A percentile compares a stretch with the other conserved stretches of the same genome.
phyloP scores from a whole-genome alignment of 2,888 invertebrate species.

The Epinotia brunnichana region DNA sequence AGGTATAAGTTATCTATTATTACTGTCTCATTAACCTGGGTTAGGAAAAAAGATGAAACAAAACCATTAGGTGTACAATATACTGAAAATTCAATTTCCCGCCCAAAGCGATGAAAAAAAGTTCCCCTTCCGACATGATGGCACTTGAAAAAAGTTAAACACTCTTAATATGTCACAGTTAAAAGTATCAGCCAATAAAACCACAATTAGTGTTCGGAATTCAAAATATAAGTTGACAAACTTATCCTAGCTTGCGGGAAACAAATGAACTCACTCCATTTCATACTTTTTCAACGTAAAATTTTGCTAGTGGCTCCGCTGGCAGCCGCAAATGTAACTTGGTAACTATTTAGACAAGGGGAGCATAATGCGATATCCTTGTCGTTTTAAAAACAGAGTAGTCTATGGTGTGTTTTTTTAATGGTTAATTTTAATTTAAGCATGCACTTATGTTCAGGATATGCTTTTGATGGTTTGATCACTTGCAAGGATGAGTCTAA shows the following conservation, averaged over 20 bases:
- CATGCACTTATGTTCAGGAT: conserved; percentile 30
- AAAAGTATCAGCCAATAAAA: conserved; percentile 63
- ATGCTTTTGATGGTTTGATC: conserved; percentile 37
- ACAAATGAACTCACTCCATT: not conserved
- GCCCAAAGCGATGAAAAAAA: conserved; percentile 17
- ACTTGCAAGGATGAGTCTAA: conserved; percentile 14
- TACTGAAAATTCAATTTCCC: conserved; percentile 1
- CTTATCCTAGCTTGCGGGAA: not conserved
- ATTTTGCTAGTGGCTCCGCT: not conserved
- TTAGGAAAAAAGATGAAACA: not conserved
- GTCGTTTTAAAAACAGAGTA: conserved; percentile 54
- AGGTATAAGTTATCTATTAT: too few species aligned
- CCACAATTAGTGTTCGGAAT: conserved; percentile 60
- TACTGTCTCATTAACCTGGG: not conserved
- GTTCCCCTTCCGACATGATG: conserved; percentile 7
- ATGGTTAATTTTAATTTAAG: conserved; percentile 40
- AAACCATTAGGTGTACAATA: too few species aligned
- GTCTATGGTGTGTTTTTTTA: conserved; percentile 40
- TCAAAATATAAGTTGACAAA: conserved; percentile 43
- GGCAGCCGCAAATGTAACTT: conserved; percentile 5
- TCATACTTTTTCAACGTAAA: not conserved
- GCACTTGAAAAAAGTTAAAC: conserved; percentile 55
- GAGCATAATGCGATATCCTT: conserved; percentile 61
- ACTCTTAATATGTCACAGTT: conserved; percentile 63
- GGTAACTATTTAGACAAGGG: conserved; percentile 47